Evolutionary conservation across 2,113 vertebrate species (phyloP), one percentile per base, ranked within the genome.

Genomic region (Chinchilla lanigera): DNA sequence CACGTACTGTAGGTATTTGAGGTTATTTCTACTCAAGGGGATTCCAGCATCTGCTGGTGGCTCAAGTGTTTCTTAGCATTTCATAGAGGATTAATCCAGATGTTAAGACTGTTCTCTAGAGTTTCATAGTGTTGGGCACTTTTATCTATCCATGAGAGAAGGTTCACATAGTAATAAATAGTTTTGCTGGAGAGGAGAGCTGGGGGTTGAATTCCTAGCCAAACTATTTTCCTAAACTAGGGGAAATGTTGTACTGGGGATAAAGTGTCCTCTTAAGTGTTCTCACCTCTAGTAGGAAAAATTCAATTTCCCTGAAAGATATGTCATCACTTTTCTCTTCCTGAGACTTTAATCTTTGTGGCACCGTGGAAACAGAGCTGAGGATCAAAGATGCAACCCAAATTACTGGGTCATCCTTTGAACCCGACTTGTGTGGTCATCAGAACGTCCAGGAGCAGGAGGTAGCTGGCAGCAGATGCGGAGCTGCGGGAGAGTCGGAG

Each of bases 271-370:
- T 96, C 93, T 93, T 96, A 96, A 97, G 93, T 97, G 89, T 97
- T 96, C 92, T 97, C 88, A 95, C 90, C 92, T 96, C 90, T 97
- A 73, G 90, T 95, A 94, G 87, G 90, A 98, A 95, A 97, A 97
- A 98, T 97, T 97, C 97, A 97, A 89, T 98, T 98, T 97, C 87
- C 80, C 82, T 86, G 93, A 96, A 97, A 92, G 80, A 67, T 89
- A 94, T 86, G 92, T 97, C 97, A 97, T 95, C 86, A 83, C 52
- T 85, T 77, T 97, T 94, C 71, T 83, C 67, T 97, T 96, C 93
- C 87, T 95, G 96, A 94, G 95, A 95, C 95, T 96, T 98, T 97
- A 95, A 97, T 97, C 95, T 98, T 93, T 94, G 56, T 78, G 83
- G 93, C 88, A 88, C n/a, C 30, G 93, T 77, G 30, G 92, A 97